Percentiles rank a stretch among this genome's conserved stretches.
Evolutionary conservation across 2,797 vertebrate genomes (phyloP).

Genomic region (Pagetopsis macropterus): DNA sequence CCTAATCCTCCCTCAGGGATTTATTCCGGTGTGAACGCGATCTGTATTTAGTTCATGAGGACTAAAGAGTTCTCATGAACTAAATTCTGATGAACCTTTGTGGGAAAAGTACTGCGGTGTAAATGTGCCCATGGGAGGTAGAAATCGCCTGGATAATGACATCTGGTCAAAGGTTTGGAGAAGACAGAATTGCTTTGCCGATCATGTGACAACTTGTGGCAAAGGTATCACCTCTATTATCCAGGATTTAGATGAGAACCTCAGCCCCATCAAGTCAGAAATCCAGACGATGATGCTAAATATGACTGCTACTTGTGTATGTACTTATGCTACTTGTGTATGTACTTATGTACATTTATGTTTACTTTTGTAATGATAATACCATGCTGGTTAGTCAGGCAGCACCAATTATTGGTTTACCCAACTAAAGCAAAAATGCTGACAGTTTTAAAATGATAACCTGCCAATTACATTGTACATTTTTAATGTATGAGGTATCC

Average conservation of each 20-base stretch:
- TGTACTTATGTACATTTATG: neutral
- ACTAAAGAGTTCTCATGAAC: too few relatives aligned
- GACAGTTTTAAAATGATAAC: too few relatives aligned
- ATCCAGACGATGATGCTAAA: conserved; percentile 15
- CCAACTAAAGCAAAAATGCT: too few relatives aligned
- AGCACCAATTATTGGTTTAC: too few relatives aligned
- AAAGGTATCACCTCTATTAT: conserved; percentile 56
- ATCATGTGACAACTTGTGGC: conserved; percentile 35
- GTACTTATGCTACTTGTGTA: neutral
- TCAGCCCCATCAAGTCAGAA: conserved; percentile 24
- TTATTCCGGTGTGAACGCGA: too few relatives aligned
- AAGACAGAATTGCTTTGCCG: conserved; percentile 40
- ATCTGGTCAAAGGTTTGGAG: conserved; percentile 42
- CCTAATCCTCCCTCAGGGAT: too few relatives aligned
- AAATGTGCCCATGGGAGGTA: neutral
- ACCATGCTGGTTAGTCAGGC: neutral
- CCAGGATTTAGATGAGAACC: conserved; percentile 32
- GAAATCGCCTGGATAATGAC: conserved; percentile 51
- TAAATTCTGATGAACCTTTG: too few relatives aligned
- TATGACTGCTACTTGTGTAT: conserved; percentile 8
- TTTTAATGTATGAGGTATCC: neutral
- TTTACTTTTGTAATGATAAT: conserved; percentile 1
- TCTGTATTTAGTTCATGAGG: too few relatives aligned
- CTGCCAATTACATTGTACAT: neutral
- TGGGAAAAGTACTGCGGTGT: too few relatives aligned